These are phyloP conservation scores for Eupithecia abbreviata DNA, from an alignment of 2,888 invertebrate species.

Conservation along the genomic window DNA sequence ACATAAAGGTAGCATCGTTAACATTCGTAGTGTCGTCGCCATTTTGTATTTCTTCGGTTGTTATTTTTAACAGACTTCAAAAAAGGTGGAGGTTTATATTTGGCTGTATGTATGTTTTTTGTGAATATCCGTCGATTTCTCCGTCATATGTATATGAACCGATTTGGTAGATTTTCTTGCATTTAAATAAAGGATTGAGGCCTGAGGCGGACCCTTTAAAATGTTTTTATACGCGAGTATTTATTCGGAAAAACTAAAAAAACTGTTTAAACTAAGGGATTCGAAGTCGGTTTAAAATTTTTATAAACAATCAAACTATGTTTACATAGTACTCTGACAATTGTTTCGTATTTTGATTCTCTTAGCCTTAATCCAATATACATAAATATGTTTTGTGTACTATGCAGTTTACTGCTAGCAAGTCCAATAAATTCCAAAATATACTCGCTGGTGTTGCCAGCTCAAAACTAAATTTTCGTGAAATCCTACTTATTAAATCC, in stretches of 20 bases:
- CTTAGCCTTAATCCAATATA: neutral
- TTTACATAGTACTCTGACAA: neutral
- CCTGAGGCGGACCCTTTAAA: no score
- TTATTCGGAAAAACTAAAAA: no score
- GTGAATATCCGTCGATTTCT: no score
- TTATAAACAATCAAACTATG: neutral
- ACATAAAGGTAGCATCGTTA: neutral
- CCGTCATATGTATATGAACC: no score
- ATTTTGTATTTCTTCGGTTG: neutral
- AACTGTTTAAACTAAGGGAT: no score
- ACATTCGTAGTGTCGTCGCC: neutral
- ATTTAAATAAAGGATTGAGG: no score
- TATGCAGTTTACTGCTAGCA: neutral
- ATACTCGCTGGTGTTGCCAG: neutral
- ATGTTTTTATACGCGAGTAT: no score
- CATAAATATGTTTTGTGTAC: neutral
- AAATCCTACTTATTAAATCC: slow-evolving; percentile 9
- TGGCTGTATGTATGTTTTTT: no score
- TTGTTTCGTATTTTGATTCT: no score
- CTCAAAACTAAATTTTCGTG: slow-evolving; percentile 8
- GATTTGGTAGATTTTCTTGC: no score
- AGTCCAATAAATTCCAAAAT: neutral
- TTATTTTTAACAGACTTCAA: neutral
- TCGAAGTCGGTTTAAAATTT: no score
- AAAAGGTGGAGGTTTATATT: no score